These are phyloP conservation scores for Dryas iulia DNA, from an alignment of 1,140 invertebrate species.

Conservation along the genomic window DNA sequence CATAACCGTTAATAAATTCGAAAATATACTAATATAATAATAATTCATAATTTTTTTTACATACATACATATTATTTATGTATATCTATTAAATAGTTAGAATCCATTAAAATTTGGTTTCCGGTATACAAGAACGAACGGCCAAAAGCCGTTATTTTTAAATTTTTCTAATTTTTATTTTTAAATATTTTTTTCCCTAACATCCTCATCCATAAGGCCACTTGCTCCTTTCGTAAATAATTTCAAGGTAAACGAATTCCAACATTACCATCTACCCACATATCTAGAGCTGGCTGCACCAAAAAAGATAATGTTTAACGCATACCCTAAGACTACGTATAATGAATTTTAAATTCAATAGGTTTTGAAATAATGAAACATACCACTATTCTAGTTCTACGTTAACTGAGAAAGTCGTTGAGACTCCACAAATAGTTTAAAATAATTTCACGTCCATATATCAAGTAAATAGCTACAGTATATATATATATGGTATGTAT, in stretches of 20 bases:
- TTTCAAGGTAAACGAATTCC: neutral
- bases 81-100: neutral
- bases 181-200: neutral
- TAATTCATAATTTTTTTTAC: neutral
- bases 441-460: neutral
- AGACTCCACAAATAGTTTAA: neutral
- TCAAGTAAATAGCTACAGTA: neutral
- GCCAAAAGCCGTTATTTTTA: neutral
- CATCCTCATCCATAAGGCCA: neutral
- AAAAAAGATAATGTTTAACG: constrained; percentile 17
- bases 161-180: neutral
- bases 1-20: neutral
- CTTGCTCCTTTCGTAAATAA: neutral
- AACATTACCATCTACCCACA: neutral
- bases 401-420: neutral
- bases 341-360: constrained; percentile 28
- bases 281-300: neutral
- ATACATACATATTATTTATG: neutral
- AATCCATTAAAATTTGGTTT: constrained; percentile 1
- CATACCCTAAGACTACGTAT: constrained; percentile 29
- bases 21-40: constrained; percentile 1
- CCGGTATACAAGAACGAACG: neutral
- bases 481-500: neutral
- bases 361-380: constrained; percentile 2
- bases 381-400: neutral